phyloP scores from a whole-genome alignment of 2,113 vertebrate genomes.

The Datnioides undecimradiatus region DNA sequence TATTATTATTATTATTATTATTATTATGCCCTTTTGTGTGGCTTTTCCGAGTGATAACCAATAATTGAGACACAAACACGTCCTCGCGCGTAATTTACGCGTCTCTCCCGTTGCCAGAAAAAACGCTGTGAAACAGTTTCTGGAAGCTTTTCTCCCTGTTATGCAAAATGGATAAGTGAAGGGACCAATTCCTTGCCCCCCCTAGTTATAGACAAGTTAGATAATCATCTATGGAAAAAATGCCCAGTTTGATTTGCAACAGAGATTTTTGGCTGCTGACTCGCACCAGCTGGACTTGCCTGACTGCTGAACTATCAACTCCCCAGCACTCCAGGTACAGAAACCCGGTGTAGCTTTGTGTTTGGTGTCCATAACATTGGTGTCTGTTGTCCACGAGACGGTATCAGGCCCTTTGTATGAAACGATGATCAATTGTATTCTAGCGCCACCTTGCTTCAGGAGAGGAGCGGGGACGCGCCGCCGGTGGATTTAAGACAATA shows the following conservation, averaged over 20 bases:
- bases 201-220: slow-evolving; percentile 7
- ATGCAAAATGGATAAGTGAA: background rate
- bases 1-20: slow-evolving; percentile 36
- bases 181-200: background rate
- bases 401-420: slow-evolving; percentile 1
- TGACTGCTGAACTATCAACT: background rate
- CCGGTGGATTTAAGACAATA: slow-evolving; percentile 20
- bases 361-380: background rate
- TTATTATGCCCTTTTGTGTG: no score
- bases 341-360: background rate
- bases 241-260: background rate
- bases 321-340: background rate
- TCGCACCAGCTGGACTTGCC: background rate
- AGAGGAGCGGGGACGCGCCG: background rate
- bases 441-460: slow-evolving; percentile 71
- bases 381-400: slow-evolving; percentile 18
- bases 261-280: background rate
- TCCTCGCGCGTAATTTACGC: slow-evolving; percentile 3
- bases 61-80: background rate
- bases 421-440: slow-evolving; percentile 56
- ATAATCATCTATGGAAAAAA: background rate
- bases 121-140: background rate
- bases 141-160: background rate
- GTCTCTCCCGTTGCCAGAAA: background rate
- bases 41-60: no score